A percentile compares a stretch with the other conserved stretches of the same genome.
These are phyloP conservation scores for Holothuria leucospilota DNA, from an alignment of 53 echinoderm and acorn worm genomes.

Conservation along the genomic window DNA sequence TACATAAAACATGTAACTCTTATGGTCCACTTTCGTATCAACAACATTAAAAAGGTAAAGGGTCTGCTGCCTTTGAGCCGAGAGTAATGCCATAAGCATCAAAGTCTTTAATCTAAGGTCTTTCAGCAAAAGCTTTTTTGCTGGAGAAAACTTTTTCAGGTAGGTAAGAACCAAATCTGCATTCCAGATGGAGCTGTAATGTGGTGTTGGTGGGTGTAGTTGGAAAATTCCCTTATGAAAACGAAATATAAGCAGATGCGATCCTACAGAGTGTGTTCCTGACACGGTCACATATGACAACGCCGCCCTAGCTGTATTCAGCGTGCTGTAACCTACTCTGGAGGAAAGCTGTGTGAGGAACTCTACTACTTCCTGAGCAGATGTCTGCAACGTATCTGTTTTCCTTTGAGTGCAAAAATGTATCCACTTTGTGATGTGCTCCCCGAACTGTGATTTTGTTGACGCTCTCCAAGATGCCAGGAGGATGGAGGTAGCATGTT, in stretches of 20 bases:
- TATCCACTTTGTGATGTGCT: slow-evolving; percentile 31
- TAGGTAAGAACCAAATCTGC: slow-evolving; percentile 8
- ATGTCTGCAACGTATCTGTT: neutral
- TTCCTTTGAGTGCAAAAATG: slow-evolving; percentile 15
- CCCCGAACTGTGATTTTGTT: slow-evolving; percentile 45
- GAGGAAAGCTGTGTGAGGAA: slow-evolving; percentile 11
- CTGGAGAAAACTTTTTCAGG: slow-evolving; percentile 29
- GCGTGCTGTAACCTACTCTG: slow-evolving; percentile 3
- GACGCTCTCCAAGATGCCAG: slow-evolving; percentile 39
- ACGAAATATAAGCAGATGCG: neutral
- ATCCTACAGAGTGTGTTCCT: neutral
- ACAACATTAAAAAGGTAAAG: slow-evolving; percentile 5
- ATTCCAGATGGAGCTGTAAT: slow-evolving; percentile 33
- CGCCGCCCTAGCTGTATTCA: slow-evolving; percentile 4
- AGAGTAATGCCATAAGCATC: slow-evolving; percentile 15
- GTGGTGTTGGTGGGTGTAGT: slow-evolving; percentile 17
- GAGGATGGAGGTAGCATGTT: neutral
- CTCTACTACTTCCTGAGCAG: neutral
- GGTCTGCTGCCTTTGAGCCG: slow-evolving; percentile 37
- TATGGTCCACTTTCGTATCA: neutral
- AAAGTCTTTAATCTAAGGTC: slow-evolving; percentile 16
- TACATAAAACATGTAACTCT: neutral
- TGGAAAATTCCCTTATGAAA: slow-evolving; percentile 46
- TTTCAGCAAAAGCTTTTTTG: slow-evolving; percentile 3
- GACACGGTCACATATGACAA: neutral